These are phyloP conservation scores for Lordiphosa mommai DNA, from an alignment of 1,140 invertebrate species.

Conservation along the genomic window DNA sequence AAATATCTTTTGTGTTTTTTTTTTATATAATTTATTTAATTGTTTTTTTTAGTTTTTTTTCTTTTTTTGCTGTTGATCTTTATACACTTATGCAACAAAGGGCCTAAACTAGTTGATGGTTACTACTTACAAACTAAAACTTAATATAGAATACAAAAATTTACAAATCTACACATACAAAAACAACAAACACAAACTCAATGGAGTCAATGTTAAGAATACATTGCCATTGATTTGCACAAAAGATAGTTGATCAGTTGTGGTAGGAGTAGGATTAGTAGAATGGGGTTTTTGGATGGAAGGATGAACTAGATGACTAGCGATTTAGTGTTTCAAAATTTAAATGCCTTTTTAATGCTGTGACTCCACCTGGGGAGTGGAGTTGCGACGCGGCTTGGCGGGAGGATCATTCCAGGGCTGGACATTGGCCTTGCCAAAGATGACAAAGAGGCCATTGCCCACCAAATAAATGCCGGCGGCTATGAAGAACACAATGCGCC, in stretches of 20 bases:
- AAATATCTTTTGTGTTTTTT: too few relatives aligned
- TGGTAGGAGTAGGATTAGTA: not conserved
- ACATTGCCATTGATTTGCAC: slow-evolving; percentile 21
- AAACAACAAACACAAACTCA: not conserved
- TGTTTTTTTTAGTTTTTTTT: slow-evolving; percentile 10
- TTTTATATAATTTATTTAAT: not conserved
- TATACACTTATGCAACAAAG: slow-evolving; percentile 34
- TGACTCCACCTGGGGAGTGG: slow-evolving; percentile 55
- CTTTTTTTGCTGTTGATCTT: slow-evolving; percentile 16
- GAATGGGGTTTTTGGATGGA: slow-evolving; percentile 24
- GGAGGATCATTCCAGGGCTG: slow-evolving; percentile 85
- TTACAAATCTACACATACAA: slow-evolving; percentile 32
- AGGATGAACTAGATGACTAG: slow-evolving; percentile 59
- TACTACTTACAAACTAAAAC: slow-evolving; percentile 26
- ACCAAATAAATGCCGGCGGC: slow-evolving; percentile 85
- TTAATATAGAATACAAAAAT: slow-evolving; percentile 32
- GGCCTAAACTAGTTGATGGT: slow-evolving; percentile 26
- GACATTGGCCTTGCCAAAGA: slow-evolving; percentile 84
- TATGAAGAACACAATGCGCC: slow-evolving; percentile 89
- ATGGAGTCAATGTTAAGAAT: slow-evolving; percentile 29
- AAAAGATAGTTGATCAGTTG: not conserved
- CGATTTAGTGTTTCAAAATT: slow-evolving; percentile 13
- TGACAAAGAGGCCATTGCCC: slow-evolving; percentile 85
- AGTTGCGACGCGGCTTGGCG: slow-evolving; percentile 49
- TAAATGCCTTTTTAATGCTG: slow-evolving; percentile 44